Percentiles rank a stretch among this genome's conserved stretches.
These are phyloP conservation scores for Limnothrissa miodon DNA, from an alignment of 2,113 vertebrate genomes.

Conservation along the genomic window DNA sequence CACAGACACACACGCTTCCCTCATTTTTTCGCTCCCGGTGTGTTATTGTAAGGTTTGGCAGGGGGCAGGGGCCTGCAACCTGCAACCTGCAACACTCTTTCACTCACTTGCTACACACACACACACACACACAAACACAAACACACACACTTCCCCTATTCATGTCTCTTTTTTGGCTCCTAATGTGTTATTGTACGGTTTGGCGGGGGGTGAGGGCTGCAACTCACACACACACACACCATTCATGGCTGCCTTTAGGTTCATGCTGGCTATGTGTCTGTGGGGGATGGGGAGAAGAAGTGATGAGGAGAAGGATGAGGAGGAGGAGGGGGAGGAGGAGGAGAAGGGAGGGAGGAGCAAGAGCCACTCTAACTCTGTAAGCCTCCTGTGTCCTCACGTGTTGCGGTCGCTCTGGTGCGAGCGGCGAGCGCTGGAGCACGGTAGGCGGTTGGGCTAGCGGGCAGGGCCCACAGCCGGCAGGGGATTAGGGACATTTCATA, in stretches of 20 bases:
- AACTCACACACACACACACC: neutral
- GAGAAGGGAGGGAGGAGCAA: neutral
- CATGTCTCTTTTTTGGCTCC: neutral
- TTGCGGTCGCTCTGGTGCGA: conserved; percentile 17
- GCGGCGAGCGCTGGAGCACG: neutral
- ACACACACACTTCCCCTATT: neutral
- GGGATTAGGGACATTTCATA: conserved; percentile 42
- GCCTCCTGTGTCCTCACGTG: conserved; percentile 32
- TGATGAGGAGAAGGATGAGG: neutral
- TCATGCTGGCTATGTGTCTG: neutral
- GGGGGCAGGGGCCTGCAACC: too few relatives aligned
- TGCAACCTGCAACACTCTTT: neutral
- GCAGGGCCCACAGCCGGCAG: conserved; percentile 1
- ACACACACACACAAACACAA: too few relatives aligned
- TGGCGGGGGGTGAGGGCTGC: neutral
- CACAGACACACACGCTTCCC: too few relatives aligned
- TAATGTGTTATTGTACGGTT: neutral
- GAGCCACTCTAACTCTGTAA: conserved; percentile 15
- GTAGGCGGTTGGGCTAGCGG: conserved; percentile 5
- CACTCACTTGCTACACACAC: neutral
- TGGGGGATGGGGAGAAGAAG: neutral
- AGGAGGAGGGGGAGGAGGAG: neutral
- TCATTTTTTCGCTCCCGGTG: too few relatives aligned
- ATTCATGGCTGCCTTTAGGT: neutral
- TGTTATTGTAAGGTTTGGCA: too few relatives aligned